Evolutionary conservation across 2,113 vertebrate genomes (phyloP).

Genomic region (Saimiri boliviensis): DNA sequence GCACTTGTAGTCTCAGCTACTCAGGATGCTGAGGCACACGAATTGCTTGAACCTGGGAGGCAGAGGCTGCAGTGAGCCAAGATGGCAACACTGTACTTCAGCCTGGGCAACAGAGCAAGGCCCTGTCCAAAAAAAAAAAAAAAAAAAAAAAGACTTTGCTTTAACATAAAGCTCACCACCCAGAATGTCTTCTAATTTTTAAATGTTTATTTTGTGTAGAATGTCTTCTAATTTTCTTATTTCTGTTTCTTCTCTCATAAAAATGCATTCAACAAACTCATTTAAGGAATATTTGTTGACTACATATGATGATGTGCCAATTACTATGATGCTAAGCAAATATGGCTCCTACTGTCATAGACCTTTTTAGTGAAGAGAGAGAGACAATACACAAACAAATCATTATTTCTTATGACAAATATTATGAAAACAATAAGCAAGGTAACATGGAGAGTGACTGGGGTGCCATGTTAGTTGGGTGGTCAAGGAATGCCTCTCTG

Average conservation of each 20-base stretch:
- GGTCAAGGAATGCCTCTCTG: neutral
- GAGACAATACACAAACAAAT: neutral
- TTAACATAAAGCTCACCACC: neutral
- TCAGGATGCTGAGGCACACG: too few relatives aligned
- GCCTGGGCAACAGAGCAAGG: too few relatives aligned
- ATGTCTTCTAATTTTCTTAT: conserved; percentile 8
- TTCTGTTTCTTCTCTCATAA: conserved; percentile 8
- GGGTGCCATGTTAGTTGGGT: neutral
- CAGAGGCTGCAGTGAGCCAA: too few relatives aligned
- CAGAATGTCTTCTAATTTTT: neutral
- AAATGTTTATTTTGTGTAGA: neutral
- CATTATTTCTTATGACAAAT: neutral
- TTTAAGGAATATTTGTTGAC: neutral
- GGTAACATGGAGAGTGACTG: neutral
- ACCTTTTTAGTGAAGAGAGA: neutral
- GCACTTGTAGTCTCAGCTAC: too few relatives aligned
- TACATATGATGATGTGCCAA: neutral
- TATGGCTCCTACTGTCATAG: neutral
- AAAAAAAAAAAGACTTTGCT: conserved; percentile 25
- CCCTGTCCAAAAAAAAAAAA: neutral
- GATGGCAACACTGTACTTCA: too few relatives aligned
- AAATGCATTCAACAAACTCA: conserved; percentile 26
- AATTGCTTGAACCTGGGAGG: too few relatives aligned
- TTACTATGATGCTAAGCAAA: neutral
- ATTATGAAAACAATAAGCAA: conserved; percentile 3